Conservation (phyloP, 2,113 vertebrate species). For the Chaenogobius annularis region DNA sequence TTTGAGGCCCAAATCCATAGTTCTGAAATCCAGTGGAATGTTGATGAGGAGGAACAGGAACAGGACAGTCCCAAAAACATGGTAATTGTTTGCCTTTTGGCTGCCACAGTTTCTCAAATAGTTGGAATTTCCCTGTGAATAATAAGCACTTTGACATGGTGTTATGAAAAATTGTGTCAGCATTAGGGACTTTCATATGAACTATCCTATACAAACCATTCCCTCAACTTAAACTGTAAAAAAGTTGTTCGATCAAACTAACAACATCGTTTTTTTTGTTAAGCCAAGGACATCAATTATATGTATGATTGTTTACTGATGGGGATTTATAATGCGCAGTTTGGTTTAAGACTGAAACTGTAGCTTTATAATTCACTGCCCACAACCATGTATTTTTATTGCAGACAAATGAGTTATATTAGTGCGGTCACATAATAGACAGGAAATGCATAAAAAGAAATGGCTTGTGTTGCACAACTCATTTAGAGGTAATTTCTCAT, state of each 20-base stretch:
- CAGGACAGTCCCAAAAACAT: too few species aligned
- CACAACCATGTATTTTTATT: slow-evolving; percentile 21
- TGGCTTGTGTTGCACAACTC: slow-evolving; percentile 39
- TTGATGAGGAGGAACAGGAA: too few species aligned
- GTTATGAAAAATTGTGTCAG: too few species aligned
- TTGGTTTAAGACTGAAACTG: slow-evolving; percentile 28
- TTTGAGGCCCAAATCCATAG: too few species aligned
- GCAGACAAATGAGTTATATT: slow-evolving; percentile 27
- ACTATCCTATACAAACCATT: not conserved
- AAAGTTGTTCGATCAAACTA: slow-evolving; percentile 59
- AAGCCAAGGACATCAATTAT: slow-evolving; percentile 6
- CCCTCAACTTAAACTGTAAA: slow-evolving; percentile 15
- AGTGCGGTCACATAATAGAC: slow-evolving; percentile 34
- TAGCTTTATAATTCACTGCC: slow-evolving; percentile 26
- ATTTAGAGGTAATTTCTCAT: slow-evolving; percentile 53
- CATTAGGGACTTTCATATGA: not conserved
- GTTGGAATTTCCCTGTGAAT: too few species aligned
- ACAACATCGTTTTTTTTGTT: not conserved
- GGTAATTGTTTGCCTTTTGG: too few species aligned
- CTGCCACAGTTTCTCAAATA: too few species aligned
- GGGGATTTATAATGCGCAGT: slow-evolving; percentile 44
- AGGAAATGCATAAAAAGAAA: slow-evolving; percentile 44
- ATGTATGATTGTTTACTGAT: slow-evolving; percentile 5
- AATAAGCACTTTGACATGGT: too few species aligned
- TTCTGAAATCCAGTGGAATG: too few species aligned